A percentile compares a stretch with the other conserved stretches of the same genome.
Conservation (phyloP, 2,797 vertebrate genomes). For the Schizopygopsis malacanthus region DNA sequence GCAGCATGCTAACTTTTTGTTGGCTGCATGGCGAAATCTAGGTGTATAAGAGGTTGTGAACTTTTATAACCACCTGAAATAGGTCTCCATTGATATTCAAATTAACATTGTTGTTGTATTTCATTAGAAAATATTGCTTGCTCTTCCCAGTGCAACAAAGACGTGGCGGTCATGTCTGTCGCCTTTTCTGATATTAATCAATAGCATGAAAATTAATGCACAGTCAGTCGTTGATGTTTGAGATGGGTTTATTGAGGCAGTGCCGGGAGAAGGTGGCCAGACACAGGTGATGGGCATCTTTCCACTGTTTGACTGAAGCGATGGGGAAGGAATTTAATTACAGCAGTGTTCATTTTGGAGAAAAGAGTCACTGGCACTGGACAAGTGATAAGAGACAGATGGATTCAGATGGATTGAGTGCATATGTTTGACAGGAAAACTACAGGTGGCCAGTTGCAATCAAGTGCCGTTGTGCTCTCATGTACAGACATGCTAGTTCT, state of each 20-base stretch:
- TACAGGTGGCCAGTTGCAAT: not conserved
- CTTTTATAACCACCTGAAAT: not conserved
- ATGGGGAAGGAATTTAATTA: slow-evolving; percentile 28
- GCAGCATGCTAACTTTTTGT: not conserved
- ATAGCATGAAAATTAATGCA: slow-evolving; percentile 19
- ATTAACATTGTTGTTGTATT: slow-evolving; percentile 8
- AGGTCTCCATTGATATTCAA: slow-evolving; percentile 35
- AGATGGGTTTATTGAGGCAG: slow-evolving; percentile 27
- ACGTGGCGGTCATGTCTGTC: not conserved
- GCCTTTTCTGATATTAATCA: slow-evolving; percentile 33
- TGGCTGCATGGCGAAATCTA: not conserved
- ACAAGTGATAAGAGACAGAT: slow-evolving; percentile 3
- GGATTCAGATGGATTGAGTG: slow-evolving; percentile 8
- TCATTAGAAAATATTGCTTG: slow-evolving; percentile 3
- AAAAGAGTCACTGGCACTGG: not conserved
- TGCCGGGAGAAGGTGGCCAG: slow-evolving; percentile 7
- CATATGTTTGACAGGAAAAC: not conserved
- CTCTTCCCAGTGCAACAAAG: slow-evolving; percentile 12
- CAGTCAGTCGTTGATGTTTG: slow-evolving; percentile 29
- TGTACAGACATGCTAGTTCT: not conserved
- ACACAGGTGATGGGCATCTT: slow-evolving; percentile 51
- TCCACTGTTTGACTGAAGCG: slow-evolving; percentile 61
- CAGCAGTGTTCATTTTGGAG: slow-evolving; percentile 16
- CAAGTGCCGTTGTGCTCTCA: not conserved
- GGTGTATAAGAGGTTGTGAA: not conserved